phyloP scores from a whole-genome alignment of 2,113 vertebrate genomes.

The Ctenodactylus gundi region DNA sequence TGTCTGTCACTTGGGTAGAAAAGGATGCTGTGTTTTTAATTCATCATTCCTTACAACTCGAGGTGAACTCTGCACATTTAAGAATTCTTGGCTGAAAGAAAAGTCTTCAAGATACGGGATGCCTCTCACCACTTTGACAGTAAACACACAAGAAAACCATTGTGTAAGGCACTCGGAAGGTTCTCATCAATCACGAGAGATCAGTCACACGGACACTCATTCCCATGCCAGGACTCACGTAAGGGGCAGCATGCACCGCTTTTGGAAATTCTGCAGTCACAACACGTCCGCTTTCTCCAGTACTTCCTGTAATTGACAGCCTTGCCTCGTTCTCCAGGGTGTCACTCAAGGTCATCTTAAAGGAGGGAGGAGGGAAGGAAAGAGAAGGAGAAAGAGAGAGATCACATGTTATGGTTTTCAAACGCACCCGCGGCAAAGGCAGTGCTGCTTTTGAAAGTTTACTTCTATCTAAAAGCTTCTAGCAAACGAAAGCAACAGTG shows the following conservation, averaged over 20 bases:
- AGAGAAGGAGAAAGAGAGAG: slow-evolving; percentile 36
- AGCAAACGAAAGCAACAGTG: slow-evolving; percentile 83
- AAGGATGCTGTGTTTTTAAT: slow-evolving; percentile 85
- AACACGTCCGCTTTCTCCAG: slow-evolving; percentile 98
- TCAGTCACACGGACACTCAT: slow-evolving; percentile 99
- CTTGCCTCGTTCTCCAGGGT: slow-evolving; percentile 97
- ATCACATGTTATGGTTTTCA: slow-evolving; percentile 53
- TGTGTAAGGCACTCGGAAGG: slow-evolving; percentile 99
- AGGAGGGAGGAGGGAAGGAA: slow-evolving; percentile 78
- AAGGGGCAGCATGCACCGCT: slow-evolving; percentile 98
- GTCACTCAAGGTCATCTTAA: slow-evolving; percentile 96
- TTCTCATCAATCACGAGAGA: slow-evolving; percentile 97
- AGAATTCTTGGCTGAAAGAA: slow-evolving; percentile 90
- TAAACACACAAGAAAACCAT: slow-evolving; percentile 94
- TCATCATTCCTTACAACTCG: slow-evolving; percentile 86
- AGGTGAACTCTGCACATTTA: slow-evolving; percentile 88
- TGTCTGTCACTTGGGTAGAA: slow-evolving; percentile 87
- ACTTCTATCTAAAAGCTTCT: slow-evolving; percentile 80
- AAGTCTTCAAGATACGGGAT: slow-evolving; percentile 91
- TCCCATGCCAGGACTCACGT: slow-evolving; percentile 98
- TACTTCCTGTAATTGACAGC: slow-evolving; percentile 98
- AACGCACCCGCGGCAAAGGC: background rate
- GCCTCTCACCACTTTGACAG: slow-evolving; percentile 91
- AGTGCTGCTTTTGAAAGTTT: slow-evolving; percentile 60
- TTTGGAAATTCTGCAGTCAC: slow-evolving; percentile 99